These are phyloP conservation scores for Drosophila lacteicornis DNA, from an alignment of 1,140 invertebrate genomes.

Conservation along the genomic window DNA sequence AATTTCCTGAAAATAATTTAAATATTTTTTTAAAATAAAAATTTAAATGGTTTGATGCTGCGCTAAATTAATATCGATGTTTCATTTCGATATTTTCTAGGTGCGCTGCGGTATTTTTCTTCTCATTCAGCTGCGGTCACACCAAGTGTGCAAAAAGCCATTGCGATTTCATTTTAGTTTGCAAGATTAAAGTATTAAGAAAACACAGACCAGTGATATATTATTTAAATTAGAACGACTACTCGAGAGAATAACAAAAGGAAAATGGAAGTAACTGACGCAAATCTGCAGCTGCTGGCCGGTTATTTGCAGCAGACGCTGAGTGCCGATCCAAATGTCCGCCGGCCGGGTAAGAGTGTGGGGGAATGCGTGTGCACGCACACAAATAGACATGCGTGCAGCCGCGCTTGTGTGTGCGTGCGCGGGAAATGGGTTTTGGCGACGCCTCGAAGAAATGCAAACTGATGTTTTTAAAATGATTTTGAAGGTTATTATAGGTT, in stretches of 20 bases:
- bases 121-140: background rate
- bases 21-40: background rate
- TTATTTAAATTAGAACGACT: constrained; percentile 18
- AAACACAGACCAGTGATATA: constrained; percentile 24
- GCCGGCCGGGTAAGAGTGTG: constrained; percentile 91
- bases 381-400: constrained; percentile 41
- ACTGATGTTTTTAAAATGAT: background rate
- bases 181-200: constrained; percentile 1
- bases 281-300: constrained; percentile 92
- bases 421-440: constrained; percentile 61
- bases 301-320: constrained; percentile 95
- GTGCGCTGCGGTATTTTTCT: background rate
- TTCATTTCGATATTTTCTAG: background rate
- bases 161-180: constrained; percentile 56
- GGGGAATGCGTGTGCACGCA: constrained; percentile 23
- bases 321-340: constrained; percentile 91
- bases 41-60: background rate
- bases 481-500: background rate
- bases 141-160: constrained; percentile 38
- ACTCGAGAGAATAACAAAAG: background rate
- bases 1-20: constrained; percentile 88
- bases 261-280: constrained; percentile 92
- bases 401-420: constrained; percentile 25
- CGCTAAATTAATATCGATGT: background rate
- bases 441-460: constrained; percentile 8